Evolutionary conservation across 2,797 vertebrate species (phyloP).

Genomic region (Acestrorhynchus altus): DNA sequence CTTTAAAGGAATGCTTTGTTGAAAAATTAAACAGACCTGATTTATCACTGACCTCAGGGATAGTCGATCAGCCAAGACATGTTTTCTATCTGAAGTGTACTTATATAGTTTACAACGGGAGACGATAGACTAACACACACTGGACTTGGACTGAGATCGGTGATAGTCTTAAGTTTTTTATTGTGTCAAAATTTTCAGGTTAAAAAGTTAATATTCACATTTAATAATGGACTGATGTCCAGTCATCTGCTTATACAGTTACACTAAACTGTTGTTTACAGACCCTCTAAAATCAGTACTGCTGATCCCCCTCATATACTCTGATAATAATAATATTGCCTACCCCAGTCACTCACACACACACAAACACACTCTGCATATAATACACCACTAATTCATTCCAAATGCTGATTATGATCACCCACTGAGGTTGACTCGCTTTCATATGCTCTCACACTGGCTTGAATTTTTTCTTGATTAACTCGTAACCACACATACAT

Average conservation of each 20-base stretch:
- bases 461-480: conserved; percentile 8
- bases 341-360: conserved; percentile 24
- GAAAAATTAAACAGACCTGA: too few species aligned
- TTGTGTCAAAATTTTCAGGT: too few species aligned
- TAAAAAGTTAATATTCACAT: too few species aligned
- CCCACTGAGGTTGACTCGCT: conserved; percentile 21
- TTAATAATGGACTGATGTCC: too few species aligned
- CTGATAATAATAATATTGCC: not conserved
- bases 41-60: too few species aligned
- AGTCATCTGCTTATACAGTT: not conserved
- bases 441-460: conserved; percentile 14
- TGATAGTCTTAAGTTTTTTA: too few species aligned
- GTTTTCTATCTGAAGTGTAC: too few species aligned
- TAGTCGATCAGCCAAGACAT: too few species aligned
- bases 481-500: conserved; percentile 47
- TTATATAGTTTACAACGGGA: too few species aligned
- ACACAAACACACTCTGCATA: conserved; percentile 45
- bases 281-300: not conserved
- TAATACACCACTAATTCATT: conserved; percentile 39
- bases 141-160: too few species aligned
- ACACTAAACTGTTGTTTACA: not conserved
- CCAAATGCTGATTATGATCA: conserved; percentile 34
- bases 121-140: too few species aligned
- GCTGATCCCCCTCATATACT: not conserved
- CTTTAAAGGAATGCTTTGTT: not conserved